Conservation (phyloP, 2,888 invertebrate species). For the Cylindroiulus punctatus region DNA sequence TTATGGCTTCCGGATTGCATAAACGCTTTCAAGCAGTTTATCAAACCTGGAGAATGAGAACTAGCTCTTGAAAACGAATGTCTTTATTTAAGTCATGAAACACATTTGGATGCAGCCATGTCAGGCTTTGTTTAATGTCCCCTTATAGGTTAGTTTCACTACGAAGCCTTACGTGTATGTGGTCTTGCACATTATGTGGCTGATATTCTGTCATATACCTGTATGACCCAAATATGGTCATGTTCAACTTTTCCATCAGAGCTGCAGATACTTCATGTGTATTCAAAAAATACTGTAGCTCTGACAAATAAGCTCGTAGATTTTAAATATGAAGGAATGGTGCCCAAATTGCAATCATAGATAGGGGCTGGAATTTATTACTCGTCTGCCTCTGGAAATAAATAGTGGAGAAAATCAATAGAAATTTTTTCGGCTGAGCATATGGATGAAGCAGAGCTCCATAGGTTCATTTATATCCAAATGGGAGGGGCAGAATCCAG, state of each 20-base stretch:
- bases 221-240: no score
- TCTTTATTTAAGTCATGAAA: no score
- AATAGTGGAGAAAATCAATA: constrained; percentile 50
- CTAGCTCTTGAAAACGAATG: not conserved
- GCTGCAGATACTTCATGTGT: no score
- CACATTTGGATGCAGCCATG: no score
- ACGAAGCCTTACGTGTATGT: no score
- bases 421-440: not conserved
- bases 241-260: no score
- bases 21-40: not conserved
- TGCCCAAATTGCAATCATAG: constrained; percentile 49
- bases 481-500: constrained; percentile 47
- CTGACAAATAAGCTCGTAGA: constrained; percentile 17
- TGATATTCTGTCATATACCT: no score
- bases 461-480: not conserved
- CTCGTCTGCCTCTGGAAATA: constrained; percentile 9
- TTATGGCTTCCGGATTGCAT: not conserved
- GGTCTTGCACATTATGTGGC: no score
- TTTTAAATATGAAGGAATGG: constrained; percentile 2
- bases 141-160: no score
- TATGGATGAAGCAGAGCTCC: not conserved
- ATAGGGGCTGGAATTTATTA: constrained; percentile 46
- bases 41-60: not conserved
- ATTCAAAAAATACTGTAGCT: no score
- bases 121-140: no score